Evolutionary conservation across 2,888 invertebrate genomes (phyloP).

Genomic region (Agrotis ipsilon): DNA sequence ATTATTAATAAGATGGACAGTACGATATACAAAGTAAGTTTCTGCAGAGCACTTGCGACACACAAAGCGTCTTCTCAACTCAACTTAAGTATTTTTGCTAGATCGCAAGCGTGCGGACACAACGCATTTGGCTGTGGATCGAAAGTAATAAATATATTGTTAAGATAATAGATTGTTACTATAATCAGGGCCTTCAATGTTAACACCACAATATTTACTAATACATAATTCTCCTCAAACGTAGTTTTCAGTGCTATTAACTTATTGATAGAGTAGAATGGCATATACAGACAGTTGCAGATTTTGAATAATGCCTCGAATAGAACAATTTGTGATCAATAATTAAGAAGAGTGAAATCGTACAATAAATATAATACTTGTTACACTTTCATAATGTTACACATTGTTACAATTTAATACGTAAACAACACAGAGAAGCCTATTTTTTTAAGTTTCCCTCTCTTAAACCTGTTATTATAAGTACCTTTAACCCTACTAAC

Average conservation of each 20-base stretch:
- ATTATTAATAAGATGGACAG: slow-evolving; percentile 85
- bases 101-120: slow-evolving; percentile 74
- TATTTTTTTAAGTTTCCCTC: slow-evolving; percentile 86
- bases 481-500: slow-evolving; percentile 69
- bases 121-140: slow-evolving; percentile 85
- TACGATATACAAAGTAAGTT: slow-evolving; percentile 87
- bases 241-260: slow-evolving; percentile 68
- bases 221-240: slow-evolving; percentile 70
- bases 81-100: slow-evolving; percentile 65
- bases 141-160: slow-evolving; percentile 69
- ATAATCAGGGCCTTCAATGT: slow-evolving; percentile 73
- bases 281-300: slow-evolving; percentile 77
- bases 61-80: slow-evolving; percentile 81
- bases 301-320: slow-evolving; percentile 80
- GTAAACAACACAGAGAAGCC: slow-evolving; percentile 82
- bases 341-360: slow-evolving; percentile 87
- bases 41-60: slow-evolving; percentile 89
- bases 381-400: slow-evolving; percentile 88
- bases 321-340: slow-evolving; percentile 85
- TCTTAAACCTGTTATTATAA: slow-evolving; percentile 76
- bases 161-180: slow-evolving; percentile 74
- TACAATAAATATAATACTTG: slow-evolving; percentile 88
- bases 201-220: slow-evolving; percentile 72
- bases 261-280: slow-evolving; percentile 75
- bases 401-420: slow-evolving; percentile 86